These are phyloP conservation scores for Tolypeutes matacus DNA, from an alignment of 2,797 vertebrate species.

Conservation along the genomic window DNA sequence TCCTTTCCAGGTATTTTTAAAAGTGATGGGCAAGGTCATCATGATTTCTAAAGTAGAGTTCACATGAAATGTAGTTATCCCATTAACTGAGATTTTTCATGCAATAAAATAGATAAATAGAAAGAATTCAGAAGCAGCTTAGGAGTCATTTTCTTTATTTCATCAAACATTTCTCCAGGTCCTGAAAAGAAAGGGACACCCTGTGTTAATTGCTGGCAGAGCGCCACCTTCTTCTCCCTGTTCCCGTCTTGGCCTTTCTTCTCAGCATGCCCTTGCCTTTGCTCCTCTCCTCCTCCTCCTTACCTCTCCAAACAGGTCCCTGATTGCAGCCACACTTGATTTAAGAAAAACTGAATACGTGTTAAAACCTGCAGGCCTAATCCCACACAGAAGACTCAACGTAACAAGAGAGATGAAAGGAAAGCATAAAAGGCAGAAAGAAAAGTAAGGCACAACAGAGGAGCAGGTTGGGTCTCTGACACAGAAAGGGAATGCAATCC, in stretches of 20 bases:
- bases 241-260: slow-evolving; percentile 34
- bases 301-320: slow-evolving; percentile 54
- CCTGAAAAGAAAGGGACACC: neutral
- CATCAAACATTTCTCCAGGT: neutral
- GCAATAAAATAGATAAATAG: neutral
- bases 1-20: slow-evolving; percentile 33
- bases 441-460: slow-evolving; percentile 49
- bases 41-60: slow-evolving; percentile 37
- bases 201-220: neutral
- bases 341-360: slow-evolving; percentile 53
- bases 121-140: neutral
- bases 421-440: slow-evolving; percentile 72
- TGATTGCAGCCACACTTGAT: slow-evolving; percentile 58
- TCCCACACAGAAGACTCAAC: slow-evolving; percentile 74
- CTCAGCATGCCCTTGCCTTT: slow-evolving; percentile 8
- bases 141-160: neutral
- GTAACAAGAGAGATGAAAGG: slow-evolving; percentile 81
- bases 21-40: neutral
- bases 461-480: slow-evolving; percentile 53
- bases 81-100: slow-evolving; percentile 27
- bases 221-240: neutral
- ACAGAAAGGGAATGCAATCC: slow-evolving; percentile 73
- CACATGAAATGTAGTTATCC: slow-evolving; percentile 31
- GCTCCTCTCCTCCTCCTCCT: slow-evolving; percentile 39
- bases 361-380: slow-evolving; percentile 75